A percentile compares a stretch with the other conserved stretches of the same genome.
phyloP scores from a whole-genome alignment of 2,888 invertebrate genomes.

The Epirrhoe alternata region DNA sequence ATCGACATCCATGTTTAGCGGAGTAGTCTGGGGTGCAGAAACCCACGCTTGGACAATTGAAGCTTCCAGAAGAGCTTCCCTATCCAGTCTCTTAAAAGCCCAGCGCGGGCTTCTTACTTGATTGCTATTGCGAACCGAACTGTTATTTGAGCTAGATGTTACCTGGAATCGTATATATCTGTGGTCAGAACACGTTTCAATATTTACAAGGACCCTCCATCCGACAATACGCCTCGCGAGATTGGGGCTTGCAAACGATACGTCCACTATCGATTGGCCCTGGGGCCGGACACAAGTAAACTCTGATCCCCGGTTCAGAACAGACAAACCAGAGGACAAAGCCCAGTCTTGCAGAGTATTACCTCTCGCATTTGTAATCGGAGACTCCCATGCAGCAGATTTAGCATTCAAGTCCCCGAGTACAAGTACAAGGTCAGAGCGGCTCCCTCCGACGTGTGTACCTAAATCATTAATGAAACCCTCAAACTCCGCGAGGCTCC shows the following conservation, averaged over 20 bases:
- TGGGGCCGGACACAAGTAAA: conserved; percentile 6
- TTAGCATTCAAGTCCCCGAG: too few species aligned
- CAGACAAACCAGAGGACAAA: too few species aligned
- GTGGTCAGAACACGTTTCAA: background rate
- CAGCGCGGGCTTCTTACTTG: background rate
- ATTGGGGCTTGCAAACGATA: background rate
- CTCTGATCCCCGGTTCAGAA: background rate
- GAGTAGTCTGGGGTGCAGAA: background rate
- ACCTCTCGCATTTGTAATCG: too few species aligned
- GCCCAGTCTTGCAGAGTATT: too few species aligned
- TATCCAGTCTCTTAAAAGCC: background rate
- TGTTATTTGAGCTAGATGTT: background rate
- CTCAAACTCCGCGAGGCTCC: too few species aligned
- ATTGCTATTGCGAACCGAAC: background rate
- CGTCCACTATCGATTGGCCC: conserved; percentile 9
- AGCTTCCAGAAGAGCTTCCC: background rate
- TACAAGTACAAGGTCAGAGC: too few species aligned
- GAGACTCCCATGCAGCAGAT: too few species aligned
- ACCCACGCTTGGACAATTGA: background rate
- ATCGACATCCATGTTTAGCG: background rate
- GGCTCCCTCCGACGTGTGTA: too few species aligned
- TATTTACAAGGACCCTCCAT: background rate
- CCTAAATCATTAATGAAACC: too few species aligned
- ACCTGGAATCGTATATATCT: background rate
- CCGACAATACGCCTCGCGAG: background rate